Base-by-base conservation (phyloP, 2,113 vertebrate genomes). In the Gallinago media region DNA sequence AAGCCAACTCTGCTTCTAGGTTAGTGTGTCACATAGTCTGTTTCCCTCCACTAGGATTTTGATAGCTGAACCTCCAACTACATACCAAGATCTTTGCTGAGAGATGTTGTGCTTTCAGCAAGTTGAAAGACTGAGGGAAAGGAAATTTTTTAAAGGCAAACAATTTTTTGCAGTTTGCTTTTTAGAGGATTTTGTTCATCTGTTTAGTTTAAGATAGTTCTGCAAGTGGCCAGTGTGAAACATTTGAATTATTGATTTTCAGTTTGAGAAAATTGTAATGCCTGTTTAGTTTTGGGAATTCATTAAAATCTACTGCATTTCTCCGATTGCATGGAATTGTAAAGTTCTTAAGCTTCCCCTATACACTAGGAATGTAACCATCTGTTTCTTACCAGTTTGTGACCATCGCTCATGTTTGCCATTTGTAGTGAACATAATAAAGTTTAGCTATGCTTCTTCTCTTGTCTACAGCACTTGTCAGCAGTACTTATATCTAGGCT, bases 1-100 rank as follows among this genome's bases (percentile, higher is more conserved):
- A 89, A 82, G 77, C 68, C 74, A 91, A 42, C 89, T 91, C 89
- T 94, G 31, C 74, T 78, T 82, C 87, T 95, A 88, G 94, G 93
- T 95, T 95, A 84, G 92, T 92, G 91, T 94, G 89, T 86, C 83
- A 47, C 0, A 0, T 40, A 87, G 91, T 84, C 68, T 72, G 32
- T 91, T 94, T 76, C 71, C 44, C 44, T 89, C 36, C 4, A 0
- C 66, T 71, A 94, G 89, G 84, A 38, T 61, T 91, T 77, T 73
- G 68, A 40, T 73, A 62, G 66, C 47, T 78, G 61, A 75, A 68
- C 54, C 67, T 89, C 25, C 23, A 81, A 27, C 26, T 85, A 58
- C 8, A 0, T 67, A 29, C 63, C 15, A 38, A 5, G 32, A 13
- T 75, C 26, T 79, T 78, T 82, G 11, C 36, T 62, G 50, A 47